Evolutionary conservation across 2,797 vertebrate species (phyloP), one percentile per base, ranked within the genome.

Genomic region (Gallinago solitaria): DNA sequence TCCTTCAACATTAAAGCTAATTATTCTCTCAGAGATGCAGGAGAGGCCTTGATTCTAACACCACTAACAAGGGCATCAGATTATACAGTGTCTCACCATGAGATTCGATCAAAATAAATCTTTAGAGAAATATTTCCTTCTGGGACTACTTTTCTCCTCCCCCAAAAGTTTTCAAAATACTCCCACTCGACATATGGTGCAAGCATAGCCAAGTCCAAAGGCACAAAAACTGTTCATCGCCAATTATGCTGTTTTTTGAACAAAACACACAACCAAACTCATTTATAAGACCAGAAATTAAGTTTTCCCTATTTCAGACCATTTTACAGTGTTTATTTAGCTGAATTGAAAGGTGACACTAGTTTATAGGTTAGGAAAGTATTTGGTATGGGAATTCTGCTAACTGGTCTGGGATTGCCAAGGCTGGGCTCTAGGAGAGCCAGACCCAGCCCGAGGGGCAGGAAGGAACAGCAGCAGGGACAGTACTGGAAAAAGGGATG

Each of bases 231-330:
- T 69, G 57, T 32, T 74, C 67, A 35, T 25, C 59, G 27, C n/a
- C 28, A 5, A 16, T 45, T 1, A 0, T 2, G 3, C 5, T 35
- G 41, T 2, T n/a, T 16, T 60, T 33, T 19, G 1, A 63, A 15
- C 28, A 13, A 1, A 53, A 53, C 69, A 39, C 17, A 39, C 37
- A 28, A 6, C 60, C 16, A 64, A 50, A 67, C 28, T 60, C 18
- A 3, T 33, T 76, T 39, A 6, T 39, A 39, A 67, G 43, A 63
- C 9, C 28, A 70, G 51, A 70, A 93, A 80, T 54, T 4, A n/a
- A 32, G 27, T 51, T 73, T 65, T 77, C 16, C 13, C 13, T 35
- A 2, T 30, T 73, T 65, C 47, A 27, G 45, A 61, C 69, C 1
- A 20, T 76, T 89, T 81, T 12, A 53, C 35, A 56, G 20, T 16